Base-by-base conservation (phyloP, 2,797 vertebrate genomes). In the Centroberyx gerrardi region DNA sequence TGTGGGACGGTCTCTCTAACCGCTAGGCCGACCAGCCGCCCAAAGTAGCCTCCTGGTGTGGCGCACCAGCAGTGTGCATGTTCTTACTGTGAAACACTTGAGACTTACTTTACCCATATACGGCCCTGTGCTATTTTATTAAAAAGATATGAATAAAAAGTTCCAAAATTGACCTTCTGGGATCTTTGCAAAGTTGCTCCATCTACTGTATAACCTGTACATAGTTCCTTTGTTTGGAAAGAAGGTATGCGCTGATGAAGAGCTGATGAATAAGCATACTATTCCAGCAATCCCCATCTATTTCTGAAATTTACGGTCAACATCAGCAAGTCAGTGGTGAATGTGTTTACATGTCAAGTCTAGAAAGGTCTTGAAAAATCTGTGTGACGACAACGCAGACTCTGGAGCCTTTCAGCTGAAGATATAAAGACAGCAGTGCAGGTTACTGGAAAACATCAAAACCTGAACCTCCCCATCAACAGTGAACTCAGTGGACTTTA, bases 1-100 rank as follows among this genome's bases (percentile, higher is more conserved):
- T 12, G n/a, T 17, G 65, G 74, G 49, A 65, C 52, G 10, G 53
- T 54, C 62, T 58, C 65, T 28, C 13, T 38, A 13, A 48, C 59
- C 18, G 28, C 13, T 28, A 53, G 14, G 17, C 38, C 74, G 38
- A 7, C 17, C 48, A 51, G 48, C 17, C 55, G 17, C 2, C 22
- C 10, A 58, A 33, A 6, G 14, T 10, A 7, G 5, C 49, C 40
- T 61, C 64, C 67, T 33, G 22, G 44, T 40, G 51, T 14, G 0
- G 33, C 2, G 31, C 44, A 17, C 29, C 53, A n/a, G 7, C 10
- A 14, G 17, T 29, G 44, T 66, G 22, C 15, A 8, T 12, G 38
- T 29, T 61, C 22, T 52, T 10, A 10, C 28, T 48, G 44, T 44
- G 18, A 28, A 56, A 51, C 58, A 31, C 10, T 36, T 22, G 18